These are phyloP conservation scores for Xanthia togata DNA, from an alignment of 2,888 invertebrate species.

Conservation along the genomic window DNA sequence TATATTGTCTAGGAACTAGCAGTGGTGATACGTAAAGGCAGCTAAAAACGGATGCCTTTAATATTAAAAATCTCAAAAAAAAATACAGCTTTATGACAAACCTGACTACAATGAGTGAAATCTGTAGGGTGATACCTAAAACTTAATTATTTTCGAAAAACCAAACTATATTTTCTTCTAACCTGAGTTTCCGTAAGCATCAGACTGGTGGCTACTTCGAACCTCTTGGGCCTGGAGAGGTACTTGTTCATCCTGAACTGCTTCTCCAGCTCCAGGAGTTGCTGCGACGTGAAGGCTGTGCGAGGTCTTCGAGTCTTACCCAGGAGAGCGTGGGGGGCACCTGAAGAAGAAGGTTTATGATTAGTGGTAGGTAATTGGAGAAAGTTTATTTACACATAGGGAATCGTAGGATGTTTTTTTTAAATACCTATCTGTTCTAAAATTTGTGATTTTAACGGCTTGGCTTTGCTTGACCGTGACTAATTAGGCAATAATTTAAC, in stretches of 20 bases:
- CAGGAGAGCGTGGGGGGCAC: conserved; percentile 92
- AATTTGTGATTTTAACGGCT: no score
- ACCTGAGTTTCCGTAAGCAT: conserved; percentile 99
- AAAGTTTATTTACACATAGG: not conserved
- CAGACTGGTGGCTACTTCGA: conserved; percentile 99
- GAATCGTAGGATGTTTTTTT: not conserved
- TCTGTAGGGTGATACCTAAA: no score
- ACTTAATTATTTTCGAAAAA: no score
- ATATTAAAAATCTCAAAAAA: no score
- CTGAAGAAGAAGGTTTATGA: conserved; percentile 66
- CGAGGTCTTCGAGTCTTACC: conserved; percentile 94
- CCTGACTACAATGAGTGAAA: no score
- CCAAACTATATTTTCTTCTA: conserved; percentile 62
- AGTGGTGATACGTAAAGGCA: no score
- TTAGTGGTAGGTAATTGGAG: not conserved
- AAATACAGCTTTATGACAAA: no score
- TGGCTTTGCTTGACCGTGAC: no score
- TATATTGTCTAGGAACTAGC: no score
- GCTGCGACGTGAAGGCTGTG: conserved; percentile 99
- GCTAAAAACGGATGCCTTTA: no score
- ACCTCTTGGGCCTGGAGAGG: conserved; percentile 98
- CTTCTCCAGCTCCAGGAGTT: conserved; percentile 98
- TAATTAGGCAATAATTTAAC: not conserved
- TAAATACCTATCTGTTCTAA: not conserved
- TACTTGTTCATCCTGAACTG: conserved; percentile 99